Conservation (phyloP, 2,797 vertebrate genomes). For the Tadarida brasiliensis region DNA sequence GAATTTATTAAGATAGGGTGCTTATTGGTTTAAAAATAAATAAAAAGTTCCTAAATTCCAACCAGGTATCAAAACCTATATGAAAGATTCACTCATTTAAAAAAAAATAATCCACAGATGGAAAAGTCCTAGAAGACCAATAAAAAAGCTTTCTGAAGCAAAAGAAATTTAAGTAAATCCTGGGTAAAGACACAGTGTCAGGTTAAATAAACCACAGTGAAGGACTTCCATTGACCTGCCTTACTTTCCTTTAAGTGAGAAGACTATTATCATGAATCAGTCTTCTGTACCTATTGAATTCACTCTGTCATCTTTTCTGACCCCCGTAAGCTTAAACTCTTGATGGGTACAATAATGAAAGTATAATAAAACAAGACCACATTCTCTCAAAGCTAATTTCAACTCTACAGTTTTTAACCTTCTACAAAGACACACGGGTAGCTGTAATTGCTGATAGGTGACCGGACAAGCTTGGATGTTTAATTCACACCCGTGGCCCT, state of each 20-base stretch:
- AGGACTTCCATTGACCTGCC: accelerated
- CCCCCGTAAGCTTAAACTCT: slow-evolving; percentile 33
- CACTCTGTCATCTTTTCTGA: background rate
- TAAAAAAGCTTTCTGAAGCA: background rate
- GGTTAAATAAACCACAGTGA: background rate
- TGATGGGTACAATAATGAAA: background rate
- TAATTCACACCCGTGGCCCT: slow-evolving; percentile 73
- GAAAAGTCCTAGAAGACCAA: background rate
- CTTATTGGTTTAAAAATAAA: slow-evolving; percentile 25
- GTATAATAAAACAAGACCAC: slow-evolving; percentile 53
- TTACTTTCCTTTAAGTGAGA: background rate
- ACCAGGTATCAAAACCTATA: background rate
- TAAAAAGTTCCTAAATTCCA: background rate
- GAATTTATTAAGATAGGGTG: background rate
- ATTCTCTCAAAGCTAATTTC: slow-evolving; percentile 48
- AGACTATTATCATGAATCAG: slow-evolving; percentile 15
- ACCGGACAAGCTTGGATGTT: slow-evolving; percentile 64
- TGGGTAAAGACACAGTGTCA: background rate
- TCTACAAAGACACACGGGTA: slow-evolving; percentile 52
- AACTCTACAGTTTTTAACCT: slow-evolving; percentile 52
- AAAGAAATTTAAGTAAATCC: background rate
- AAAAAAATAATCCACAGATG: background rate
- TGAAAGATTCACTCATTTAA: background rate
- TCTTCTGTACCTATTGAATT: background rate
- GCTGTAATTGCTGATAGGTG: slow-evolving; percentile 71